Evolutionary conservation across 2,797 vertebrate species (phyloP), one percentile per base, ranked within the genome.

Genomic region (Picus viridis): DNA sequence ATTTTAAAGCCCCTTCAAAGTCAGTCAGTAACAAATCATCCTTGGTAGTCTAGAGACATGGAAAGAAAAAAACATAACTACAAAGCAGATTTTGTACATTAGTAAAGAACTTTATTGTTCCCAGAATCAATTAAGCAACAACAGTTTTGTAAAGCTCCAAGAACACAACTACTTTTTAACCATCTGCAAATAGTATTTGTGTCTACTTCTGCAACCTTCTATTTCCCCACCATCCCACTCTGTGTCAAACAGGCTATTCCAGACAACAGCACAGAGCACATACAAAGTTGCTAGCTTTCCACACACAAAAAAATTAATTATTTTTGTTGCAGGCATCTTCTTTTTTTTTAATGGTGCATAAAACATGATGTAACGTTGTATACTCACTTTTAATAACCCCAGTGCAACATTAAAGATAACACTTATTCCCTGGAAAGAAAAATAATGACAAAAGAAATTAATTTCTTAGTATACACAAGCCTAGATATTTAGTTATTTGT

Each of bases 351-450:
- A 54, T 17, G 34, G 84, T 43, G 47, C 47, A 76, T 3, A 69
- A 61, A 71, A 4, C 45, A 23, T 30, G 34, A 45, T 3, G 11
- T 18, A 30, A 63, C 3, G 0, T 0, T 23, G 53, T 47, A 91
- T 71, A 73, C 96, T 97, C 98, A 99, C 99, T 98, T 99, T 99
- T 92, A 99, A 97, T 89, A 99, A 98, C 63, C 98, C 99, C 97
- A 99, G 98, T 56, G 99, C 99, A 69, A 99, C 99, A 2, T 99
- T 99, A 95, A 99, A 99, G 97, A 99, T 99, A 95, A 99, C 99
- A 95, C 98, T 99, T 97, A 99, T 99, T 88, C 99, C 99, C 99
- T 99, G 94, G 68, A 96, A 97, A 95, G 88, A 92, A 95, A 93
- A 93, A 71, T 29, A 51, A 86, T 30, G 73, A 95, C 49, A 95